These are phyloP conservation scores for Catocala fraxini DNA, from an alignment of 2,888 invertebrate species.

Conservation along the genomic window DNA sequence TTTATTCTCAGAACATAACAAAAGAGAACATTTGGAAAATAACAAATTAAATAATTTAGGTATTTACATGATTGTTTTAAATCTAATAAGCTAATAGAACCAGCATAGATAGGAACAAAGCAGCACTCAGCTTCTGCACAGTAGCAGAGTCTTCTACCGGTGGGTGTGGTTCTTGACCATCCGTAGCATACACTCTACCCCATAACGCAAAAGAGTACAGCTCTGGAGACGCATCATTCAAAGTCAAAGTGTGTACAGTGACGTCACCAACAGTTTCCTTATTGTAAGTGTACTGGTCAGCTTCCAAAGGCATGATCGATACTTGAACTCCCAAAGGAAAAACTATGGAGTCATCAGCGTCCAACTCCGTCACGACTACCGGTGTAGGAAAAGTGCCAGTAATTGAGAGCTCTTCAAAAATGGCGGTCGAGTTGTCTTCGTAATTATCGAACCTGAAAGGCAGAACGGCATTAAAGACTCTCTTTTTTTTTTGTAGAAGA, in stretches of 20 bases:
- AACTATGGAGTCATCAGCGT: slow-evolving; percentile 70
- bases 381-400: slow-evolving; percentile 76
- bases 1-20: too few relatives aligned
- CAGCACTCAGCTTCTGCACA: slow-evolving; percentile 6
- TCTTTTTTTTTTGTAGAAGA: too few relatives aligned
- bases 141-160: slow-evolving; percentile 44
- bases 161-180: slow-evolving; percentile 66
- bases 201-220: slow-evolving; percentile 85
- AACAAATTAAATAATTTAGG: too few relatives aligned
- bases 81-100: not conserved
- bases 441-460: slow-evolving; percentile 79
- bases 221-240: slow-evolving; percentile 61
- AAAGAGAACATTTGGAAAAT: too few relatives aligned
- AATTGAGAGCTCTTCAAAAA: slow-evolving; percentile 81
- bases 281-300: slow-evolving; percentile 63
- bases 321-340: slow-evolving; percentile 83
- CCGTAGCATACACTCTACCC: slow-evolving; percentile 82
- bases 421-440: slow-evolving; percentile 67
- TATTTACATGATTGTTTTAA: too few relatives aligned
- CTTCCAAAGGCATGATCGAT: slow-evolving; percentile 82
- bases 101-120: slow-evolving; percentile 1
- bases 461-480: not conserved
- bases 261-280: slow-evolving; percentile 30
- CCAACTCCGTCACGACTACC: slow-evolving; percentile 44
- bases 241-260: slow-evolving; percentile 55